Evolutionary conservation across 1,140 invertebrate genomes (phyloP), one percentile per base, ranked within the genome.

Genomic region (Brachionus koreanus): DNA sequence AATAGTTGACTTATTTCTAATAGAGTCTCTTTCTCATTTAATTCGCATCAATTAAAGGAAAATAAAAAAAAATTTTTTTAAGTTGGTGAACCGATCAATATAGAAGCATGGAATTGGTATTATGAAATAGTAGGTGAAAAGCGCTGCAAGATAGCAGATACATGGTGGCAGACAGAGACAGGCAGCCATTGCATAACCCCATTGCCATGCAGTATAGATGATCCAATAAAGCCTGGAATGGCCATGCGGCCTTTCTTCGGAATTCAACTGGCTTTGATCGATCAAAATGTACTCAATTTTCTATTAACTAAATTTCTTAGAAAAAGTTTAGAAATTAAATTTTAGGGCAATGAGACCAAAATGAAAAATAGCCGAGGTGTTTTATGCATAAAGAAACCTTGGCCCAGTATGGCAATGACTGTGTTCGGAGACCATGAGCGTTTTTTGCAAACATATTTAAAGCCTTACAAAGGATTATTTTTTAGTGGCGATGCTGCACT

Each of bases 81-180:
- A 57, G 97, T 98, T 0, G 92, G 97, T 12, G 97, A 99, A 87
- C 97, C 97, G 2, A 98, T 99, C 65, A 98, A 99, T 88, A 93
- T 95, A 0, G 95, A 98, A 88, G 97, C 97, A 1, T 99, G 97
- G 97, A 86, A 94, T 13, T 99, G 97, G 97, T 98, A 97, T 87
- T 93, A 98, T 87, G 92, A 92, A 83, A 86, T 94, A 5, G 92
- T 98, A 1, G 96, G 96, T 5, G 90, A 92, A 76, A 91, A 86
- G 13, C 84, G 87, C 13, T 91, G 88, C 85, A 79, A 79, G 57
- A 95, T 99, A 86, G 94, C 95, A 0, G 97, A 99, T 86, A 99
- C 97, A 0, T 99, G 97, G 88, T 99, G 97, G 96, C 97, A 98
- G 63, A 74, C 85, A 87, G 90, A 91, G 83, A 91, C 90, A 29